Conservation (phyloP, 2,797 vertebrate species). For the Acanthis flammea region DNA sequence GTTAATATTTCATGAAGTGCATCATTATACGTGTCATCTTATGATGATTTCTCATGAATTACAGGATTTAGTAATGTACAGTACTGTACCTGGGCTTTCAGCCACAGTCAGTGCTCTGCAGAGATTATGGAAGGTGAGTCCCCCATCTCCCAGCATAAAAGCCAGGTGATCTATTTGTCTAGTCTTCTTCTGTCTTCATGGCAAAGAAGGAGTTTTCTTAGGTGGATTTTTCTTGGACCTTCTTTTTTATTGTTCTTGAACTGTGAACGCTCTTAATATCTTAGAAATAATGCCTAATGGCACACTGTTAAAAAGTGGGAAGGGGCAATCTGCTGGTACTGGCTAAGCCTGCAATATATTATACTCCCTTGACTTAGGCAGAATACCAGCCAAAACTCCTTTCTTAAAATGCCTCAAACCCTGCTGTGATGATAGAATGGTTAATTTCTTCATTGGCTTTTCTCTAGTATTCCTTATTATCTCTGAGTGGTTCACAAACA, state of each 20-base stretch:
- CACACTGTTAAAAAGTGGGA: background rate
- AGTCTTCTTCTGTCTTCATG: background rate
- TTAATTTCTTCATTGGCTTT: background rate
- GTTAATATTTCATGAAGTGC: background rate
- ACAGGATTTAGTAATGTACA: background rate
- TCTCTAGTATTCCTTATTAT: background rate
- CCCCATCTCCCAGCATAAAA: accelerated
- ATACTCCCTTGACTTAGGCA: background rate
- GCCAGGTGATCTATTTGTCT: background rate
- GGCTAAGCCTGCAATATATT: background rate
- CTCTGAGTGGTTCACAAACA: background rate
- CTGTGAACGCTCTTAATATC: background rate
- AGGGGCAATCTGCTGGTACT: background rate
- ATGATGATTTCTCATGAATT: background rate
- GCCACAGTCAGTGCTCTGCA: background rate
- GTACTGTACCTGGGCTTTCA: background rate
- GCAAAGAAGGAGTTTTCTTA: background rate
- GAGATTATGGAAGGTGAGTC: accelerated
- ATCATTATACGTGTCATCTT: background rate
- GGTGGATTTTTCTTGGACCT: background rate
- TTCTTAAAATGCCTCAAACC: background rate
- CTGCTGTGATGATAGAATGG: background rate
- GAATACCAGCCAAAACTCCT: too few relatives aligned
- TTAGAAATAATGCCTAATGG: background rate
- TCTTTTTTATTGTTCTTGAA: background rate